Base-by-base conservation (phyloP, 1,140 invertebrate genomes). In the Proctacanthus coquilletti region DNA sequence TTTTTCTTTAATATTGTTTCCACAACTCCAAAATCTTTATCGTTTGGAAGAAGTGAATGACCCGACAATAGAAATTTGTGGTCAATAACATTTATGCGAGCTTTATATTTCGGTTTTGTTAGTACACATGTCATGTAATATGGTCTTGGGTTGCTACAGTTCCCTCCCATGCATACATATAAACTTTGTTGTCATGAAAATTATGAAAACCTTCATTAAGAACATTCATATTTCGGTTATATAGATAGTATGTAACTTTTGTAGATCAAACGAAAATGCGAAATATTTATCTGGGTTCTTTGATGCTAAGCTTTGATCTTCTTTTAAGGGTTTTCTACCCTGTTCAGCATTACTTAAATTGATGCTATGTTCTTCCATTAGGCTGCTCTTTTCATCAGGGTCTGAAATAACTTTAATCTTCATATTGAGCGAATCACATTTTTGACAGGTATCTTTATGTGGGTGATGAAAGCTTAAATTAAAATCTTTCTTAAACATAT, bases 41-140 rank as follows among this genome's bases (percentile, higher is more conserved):
- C n/a, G n/a, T n/a, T n/a, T n/a, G n/a, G n/a, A n/a, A n/a, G n/a
- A n/a, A n/a, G n/a, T n/a, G n/a, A n/a, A n/a, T n/a, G n/a, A n/a
- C n/a, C n/a, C n/a, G n/a, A n/a, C n/a, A n/a, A n/a, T n/a, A n/a
- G n/a, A n/a, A n/a, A n/a, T n/a, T n/a, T n/a, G n/a, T n/a, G n/a
- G n/a, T n/a, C n/a, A n/a, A n/a, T n/a, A n/a, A n/a, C n/a, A n/a
- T n/a, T n/a, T n/a, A 47, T 36, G 40, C 38, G 38, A 51, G 42
- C 45, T 51, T 39, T 39, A 48, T 37, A 44, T 53, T 53, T 40
- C 49, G 29, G 43, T 51, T 52, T 45, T 54, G 47, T 20, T 45
- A 40, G 45, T 43, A 42, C 45, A 54, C 38, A 43, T 46, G 35
- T 53, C 49, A 46, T 39, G 32, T 42, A 39, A 42, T 42, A 42